Conservation (phyloP, 2,797 vertebrate genomes). For the Coccyzus lansbergi region DNA sequence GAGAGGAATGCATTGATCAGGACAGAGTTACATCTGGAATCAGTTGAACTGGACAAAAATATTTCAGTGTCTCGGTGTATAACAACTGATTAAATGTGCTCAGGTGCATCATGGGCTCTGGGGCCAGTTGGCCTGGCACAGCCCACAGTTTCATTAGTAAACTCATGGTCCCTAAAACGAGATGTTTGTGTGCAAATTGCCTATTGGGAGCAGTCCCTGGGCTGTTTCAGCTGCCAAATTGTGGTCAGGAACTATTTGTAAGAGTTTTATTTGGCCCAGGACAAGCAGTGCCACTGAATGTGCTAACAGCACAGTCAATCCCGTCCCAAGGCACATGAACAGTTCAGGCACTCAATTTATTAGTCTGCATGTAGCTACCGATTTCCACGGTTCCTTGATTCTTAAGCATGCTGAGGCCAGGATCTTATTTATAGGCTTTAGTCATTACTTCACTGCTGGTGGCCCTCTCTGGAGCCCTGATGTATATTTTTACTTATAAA, state of each 20-base stretch:
- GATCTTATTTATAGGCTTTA: not conserved
- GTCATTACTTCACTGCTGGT: not conserved
- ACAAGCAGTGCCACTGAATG: not conserved
- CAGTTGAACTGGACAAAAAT: not conserved
- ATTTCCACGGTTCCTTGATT: not conserved
- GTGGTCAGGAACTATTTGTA: not conserved
- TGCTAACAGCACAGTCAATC: not conserved
- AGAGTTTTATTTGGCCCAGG: not conserved
- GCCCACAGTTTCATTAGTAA: not conserved
- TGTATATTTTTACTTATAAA: not conserved
- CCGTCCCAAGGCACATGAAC: accelerated
- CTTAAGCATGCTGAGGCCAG: not conserved
- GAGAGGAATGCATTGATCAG: not conserved
- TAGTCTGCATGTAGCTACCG: not conserved
- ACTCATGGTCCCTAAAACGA: not conserved
- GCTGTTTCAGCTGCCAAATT: not conserved
- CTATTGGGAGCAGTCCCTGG: not conserved
- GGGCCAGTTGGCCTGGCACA: not conserved
- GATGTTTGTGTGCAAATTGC: not conserved
- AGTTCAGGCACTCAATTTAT: not conserved
- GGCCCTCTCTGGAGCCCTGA: not conserved
- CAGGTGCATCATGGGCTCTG: not conserved
- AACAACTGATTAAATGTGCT: not conserved
- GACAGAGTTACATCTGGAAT: not conserved
- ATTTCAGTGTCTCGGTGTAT: not conserved